phyloP scores from a whole-genome alignment of 2,888 invertebrate genomes.

The Anagyrus pseudococci region DNA sequence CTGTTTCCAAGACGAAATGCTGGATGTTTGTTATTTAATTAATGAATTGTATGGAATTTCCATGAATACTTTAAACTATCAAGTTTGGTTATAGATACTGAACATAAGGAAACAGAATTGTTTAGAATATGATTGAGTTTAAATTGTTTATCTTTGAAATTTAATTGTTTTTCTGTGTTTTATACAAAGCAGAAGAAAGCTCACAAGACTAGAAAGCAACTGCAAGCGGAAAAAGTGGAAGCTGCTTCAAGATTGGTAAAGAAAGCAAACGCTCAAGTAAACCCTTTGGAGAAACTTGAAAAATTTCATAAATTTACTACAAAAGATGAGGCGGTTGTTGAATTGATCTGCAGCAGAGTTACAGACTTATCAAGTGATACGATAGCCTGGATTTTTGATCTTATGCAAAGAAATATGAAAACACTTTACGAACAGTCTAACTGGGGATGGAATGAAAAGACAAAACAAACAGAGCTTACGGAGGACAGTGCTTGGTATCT shows the following conservation, averaged over 20 bases:
- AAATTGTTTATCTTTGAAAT: background rate
- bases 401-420: conserved; percentile 83
- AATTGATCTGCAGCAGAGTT: conserved; percentile 69
- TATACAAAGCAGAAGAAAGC: conserved; percentile 50
- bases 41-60: no score
- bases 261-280: conserved; percentile 67
- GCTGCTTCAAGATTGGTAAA: conserved; percentile 67
- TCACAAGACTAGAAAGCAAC: conserved; percentile 53
- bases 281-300: conserved; percentile 69
- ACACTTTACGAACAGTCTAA: conserved; percentile 67
- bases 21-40: no score
- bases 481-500: conserved; percentile 72
- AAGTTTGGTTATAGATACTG: background rate
- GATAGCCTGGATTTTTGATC: conserved; percentile 74
- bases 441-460: conserved; percentile 74
- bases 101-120: background rate
- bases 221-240: conserved; percentile 48
- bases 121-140: background rate
- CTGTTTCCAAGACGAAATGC: no score
- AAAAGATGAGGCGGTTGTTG: conserved; percentile 68
- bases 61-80: background rate
- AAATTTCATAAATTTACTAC: conserved; percentile 68
- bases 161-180: conserved; percentile 3
- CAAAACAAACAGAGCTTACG: conserved; percentile 71
- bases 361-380: conserved; percentile 66